A percentile compares a stretch with the other conserved stretches of the same genome.
These are phyloP conservation scores for Epinotia demarniana DNA, from an alignment of 2,888 invertebrate species.

Conservation along the genomic window DNA sequence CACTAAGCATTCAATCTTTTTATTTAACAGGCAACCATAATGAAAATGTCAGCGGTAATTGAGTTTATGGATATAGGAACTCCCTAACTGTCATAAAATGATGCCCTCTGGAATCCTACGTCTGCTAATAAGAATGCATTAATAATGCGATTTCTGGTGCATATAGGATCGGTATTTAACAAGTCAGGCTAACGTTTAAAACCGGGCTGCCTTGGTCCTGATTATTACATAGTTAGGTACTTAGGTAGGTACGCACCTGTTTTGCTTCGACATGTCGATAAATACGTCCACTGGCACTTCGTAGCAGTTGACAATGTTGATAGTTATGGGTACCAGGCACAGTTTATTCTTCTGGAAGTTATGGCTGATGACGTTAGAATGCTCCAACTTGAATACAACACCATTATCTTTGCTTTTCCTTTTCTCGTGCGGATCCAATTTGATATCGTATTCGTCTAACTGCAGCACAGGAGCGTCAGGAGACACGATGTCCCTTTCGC, in stretches of 20 bases:
- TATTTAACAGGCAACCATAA: too few species aligned
- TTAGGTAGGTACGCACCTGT: slow-evolving; percentile 73
- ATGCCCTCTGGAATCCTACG: too few species aligned
- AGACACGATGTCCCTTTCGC: slow-evolving; percentile 63
- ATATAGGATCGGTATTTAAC: too few species aligned
- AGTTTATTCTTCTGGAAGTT: slow-evolving; percentile 85
- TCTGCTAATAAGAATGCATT: too few species aligned
- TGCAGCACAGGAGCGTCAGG: slow-evolving; percentile 70
- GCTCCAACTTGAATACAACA: slow-evolving; percentile 85
- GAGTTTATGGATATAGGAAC: too few species aligned
- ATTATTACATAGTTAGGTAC: not conserved
- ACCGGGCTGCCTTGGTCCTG: not conserved
- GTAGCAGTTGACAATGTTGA: slow-evolving; percentile 88
- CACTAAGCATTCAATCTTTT: too few species aligned
- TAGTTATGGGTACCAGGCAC: slow-evolving; percentile 88
- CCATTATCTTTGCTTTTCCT: slow-evolving; percentile 75
- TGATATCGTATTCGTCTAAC: slow-evolving; percentile 67
- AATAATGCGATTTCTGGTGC: too few species aligned
- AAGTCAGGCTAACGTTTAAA: too few species aligned
- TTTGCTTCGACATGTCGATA: slow-evolving; percentile 84
- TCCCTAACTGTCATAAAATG: too few species aligned
- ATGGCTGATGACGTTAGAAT: slow-evolving; percentile 85
- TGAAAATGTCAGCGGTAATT: too few species aligned
- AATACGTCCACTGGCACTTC: slow-evolving; percentile 84
- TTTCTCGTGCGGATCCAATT: slow-evolving; percentile 57